Evolutionary conservation across 1,140 invertebrate genomes (phyloP).

Genomic region (Apis cerana): DNA sequence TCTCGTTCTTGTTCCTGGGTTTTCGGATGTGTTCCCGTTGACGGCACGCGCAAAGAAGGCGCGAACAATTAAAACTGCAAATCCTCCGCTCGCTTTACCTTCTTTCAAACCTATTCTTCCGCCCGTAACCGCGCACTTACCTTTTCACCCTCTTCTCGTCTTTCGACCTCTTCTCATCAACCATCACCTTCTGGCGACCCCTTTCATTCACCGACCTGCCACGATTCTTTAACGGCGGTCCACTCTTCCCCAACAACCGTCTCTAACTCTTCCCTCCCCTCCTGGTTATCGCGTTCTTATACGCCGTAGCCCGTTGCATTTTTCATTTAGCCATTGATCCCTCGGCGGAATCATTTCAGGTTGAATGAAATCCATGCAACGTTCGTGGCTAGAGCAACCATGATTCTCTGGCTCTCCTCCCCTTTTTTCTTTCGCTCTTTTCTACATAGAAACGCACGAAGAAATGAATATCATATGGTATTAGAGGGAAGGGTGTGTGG

Average conservation of each 20-base stretch:
- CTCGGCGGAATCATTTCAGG: not conserved
- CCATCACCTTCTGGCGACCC: conserved; percentile 30
- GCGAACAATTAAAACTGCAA: conserved; percentile 43
- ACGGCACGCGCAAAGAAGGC: conserved; percentile 16
- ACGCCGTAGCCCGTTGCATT: conserved; percentile 17
- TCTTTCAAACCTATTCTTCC: not conserved
- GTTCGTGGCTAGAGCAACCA: not conserved
- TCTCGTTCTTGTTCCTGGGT: no score
- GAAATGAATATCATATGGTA: no score
- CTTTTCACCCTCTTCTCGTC: not conserved
- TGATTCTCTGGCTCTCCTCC: not conserved
- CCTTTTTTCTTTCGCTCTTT: not conserved
- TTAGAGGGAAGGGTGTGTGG: no score
- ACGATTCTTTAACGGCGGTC: conserved; percentile 27
- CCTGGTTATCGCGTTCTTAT: not conserved
- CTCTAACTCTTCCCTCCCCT: no score
- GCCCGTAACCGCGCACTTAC: not conserved
- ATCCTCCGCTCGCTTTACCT: not conserved
- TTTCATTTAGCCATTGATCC: conserved; percentile 4
- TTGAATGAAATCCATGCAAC: not conserved
- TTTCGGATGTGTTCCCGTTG: conserved; percentile 7
- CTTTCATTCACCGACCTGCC: conserved; percentile 29
- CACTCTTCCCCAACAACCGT: conserved; percentile 3
- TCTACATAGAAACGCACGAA: no score
- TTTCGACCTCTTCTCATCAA: conserved; percentile 32